phyloP scores from a whole-genome alignment of 2,888 invertebrate species.

The Pyrgus malvae region DNA sequence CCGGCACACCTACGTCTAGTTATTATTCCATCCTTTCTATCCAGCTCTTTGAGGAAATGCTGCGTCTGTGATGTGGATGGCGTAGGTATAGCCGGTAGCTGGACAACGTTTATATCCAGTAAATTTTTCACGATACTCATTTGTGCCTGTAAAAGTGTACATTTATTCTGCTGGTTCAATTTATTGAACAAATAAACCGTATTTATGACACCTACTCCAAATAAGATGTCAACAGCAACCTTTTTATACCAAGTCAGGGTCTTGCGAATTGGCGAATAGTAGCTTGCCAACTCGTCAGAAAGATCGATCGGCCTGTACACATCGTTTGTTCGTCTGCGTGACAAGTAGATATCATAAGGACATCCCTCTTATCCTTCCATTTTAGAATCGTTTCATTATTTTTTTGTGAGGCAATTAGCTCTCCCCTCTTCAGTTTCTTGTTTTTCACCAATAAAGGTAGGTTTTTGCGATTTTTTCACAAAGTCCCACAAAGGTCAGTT shows the following conservation, averaged over 20 bases:
- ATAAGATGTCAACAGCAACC: conserved; percentile 31
- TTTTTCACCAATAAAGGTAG: background rate
- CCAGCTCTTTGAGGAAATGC: conserved; percentile 29
- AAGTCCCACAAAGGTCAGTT: background rate
- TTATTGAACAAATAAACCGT: conserved; percentile 24
- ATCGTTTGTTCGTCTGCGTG: conserved; percentile 23
- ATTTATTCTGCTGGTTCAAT: conserved; percentile 18
- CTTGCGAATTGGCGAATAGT: conserved; percentile 32
- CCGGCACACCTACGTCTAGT: conserved; percentile 27
- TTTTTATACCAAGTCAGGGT: conserved; percentile 35
- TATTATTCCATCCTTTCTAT: conserved; percentile 12
- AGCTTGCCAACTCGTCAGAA: conserved; percentile 31
- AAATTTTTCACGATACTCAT: conserved; percentile 22
- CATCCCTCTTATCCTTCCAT: conserved; percentile 28
- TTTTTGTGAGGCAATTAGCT: conserved; percentile 18
- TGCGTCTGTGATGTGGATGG: conserved; percentile 12
- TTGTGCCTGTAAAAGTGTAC: conserved; percentile 25
- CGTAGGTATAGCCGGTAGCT: background rate
- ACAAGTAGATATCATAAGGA: conserved; percentile 27
- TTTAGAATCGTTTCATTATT: conserved; percentile 24
- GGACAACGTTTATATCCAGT: conserved; percentile 8
- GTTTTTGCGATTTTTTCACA: background rate
- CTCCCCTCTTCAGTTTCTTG: conserved; percentile 22
- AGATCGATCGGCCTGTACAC: conserved; percentile 33
- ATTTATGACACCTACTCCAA: conserved; percentile 25